Percentiles rank a stretch among this genome's conserved stretches.
phyloP scores from a whole-genome alignment of 35 echinoderm and acorn worm species.

The Patiria miniata region DNA sequence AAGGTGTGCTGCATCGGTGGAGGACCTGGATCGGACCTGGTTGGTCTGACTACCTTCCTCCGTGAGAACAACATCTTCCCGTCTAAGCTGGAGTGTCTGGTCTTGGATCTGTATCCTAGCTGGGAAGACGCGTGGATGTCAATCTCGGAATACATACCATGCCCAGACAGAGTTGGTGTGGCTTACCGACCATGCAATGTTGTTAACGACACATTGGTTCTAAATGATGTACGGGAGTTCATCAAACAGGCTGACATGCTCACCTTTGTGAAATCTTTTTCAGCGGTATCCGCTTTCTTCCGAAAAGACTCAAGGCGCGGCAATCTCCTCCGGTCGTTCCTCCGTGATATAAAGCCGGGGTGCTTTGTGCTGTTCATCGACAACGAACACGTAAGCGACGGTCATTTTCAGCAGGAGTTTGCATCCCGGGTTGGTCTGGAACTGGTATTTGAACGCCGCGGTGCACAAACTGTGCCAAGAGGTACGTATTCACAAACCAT shows the following conservation, averaged over 20 bases:
- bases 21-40: not conserved
- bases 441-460: not conserved
- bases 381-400: not conserved
- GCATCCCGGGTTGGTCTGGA: not conserved
- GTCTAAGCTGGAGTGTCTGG: not conserved
- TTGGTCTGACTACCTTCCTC: not conserved
- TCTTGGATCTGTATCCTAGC: not conserved
- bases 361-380: slow-evolving; percentile 18
- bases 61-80: not conserved
- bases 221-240: not conserved
- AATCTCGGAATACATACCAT: not conserved
- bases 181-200: not conserved
- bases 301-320: not conserved
- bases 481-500: not conserved
- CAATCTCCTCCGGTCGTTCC: not conserved
- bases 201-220: not conserved
- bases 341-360: not conserved
- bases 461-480: not conserved
- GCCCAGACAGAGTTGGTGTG: not conserved
- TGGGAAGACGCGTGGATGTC: not conserved
- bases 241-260: not conserved
- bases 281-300: not conserved
- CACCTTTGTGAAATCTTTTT: slow-evolving; percentile 6
- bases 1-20: not conserved
- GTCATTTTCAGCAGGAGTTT: not conserved